Base-by-base conservation (phyloP, 2,888 invertebrate genomes). In the Romanomermis culicivorax region DNA sequence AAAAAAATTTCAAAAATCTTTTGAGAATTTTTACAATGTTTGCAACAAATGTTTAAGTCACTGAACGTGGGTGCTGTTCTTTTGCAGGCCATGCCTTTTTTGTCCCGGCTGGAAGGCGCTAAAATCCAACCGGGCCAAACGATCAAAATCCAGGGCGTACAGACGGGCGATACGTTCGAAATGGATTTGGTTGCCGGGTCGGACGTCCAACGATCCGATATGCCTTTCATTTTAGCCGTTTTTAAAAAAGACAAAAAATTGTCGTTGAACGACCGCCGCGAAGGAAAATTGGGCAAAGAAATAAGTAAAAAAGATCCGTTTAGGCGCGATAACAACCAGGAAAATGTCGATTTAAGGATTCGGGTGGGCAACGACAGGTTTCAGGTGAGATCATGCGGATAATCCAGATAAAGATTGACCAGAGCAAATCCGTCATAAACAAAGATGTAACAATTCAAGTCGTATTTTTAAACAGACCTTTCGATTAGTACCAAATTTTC, bases 211-310 rank as follows among this genome's bases (percentile, higher is more conserved):
- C 7, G 11, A 17, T 7, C 36, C 11, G 36, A 36, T 36, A 36
- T 36, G 11, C 11, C 36, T 36, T 36, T 36, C 11, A 7, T 11
- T 36, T 11, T 36, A 36, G 17, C 11, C 36, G 17, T 36, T 36
- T 11, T 7, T 11, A 11, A 11, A 17, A 36, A 36, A 36, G 36
- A 36, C 11, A 36, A 36, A 36, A 11, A 7, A 17, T 7, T 36
- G 11, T 7, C 17, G 17, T 36, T 36, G 36, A 36, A 36, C 17
- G 7, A 7, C 11, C 7, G 17, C 7, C 36, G 63, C 56, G 56
- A 60, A 53, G 62, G 60, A 17, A 57, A 57, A 4, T 66, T 64
- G 63, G 65, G 62, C 53, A 64, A 66, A 57, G 65, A 66, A 56
- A 63, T 63, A 57, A 58, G 61, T 53, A 60, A 60, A 36, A 62